Evolutionary conservation across 2,888 invertebrate genomes (phyloP).

Genomic region (Salpingus planirostris): DNA sequence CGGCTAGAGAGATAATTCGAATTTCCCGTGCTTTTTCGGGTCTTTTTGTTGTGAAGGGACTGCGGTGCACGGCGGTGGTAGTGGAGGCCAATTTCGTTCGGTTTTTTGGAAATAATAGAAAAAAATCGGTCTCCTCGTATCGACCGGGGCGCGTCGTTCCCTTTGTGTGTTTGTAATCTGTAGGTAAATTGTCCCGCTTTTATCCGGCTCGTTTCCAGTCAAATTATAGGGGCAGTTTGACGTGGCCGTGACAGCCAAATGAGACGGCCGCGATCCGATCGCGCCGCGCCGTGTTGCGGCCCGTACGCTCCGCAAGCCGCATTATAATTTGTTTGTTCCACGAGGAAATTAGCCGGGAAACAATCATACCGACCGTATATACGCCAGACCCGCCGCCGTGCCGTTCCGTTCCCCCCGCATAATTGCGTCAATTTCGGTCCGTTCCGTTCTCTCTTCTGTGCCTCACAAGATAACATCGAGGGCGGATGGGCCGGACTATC

Average conservation of each 20-base stretch:
- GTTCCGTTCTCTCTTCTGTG: no score
- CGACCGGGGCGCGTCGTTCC: conserved; percentile 25
- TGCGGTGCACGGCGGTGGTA: neutral
- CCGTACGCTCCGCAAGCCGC: conserved; percentile 12
- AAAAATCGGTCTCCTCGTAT: conserved; percentile 25
- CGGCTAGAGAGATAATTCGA: conserved; percentile 15
- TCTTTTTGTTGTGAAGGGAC: neutral
- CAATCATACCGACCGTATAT: conserved; percentile 16
- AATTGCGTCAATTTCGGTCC: conserved; percentile 24
- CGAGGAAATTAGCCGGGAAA: conserved; percentile 23
- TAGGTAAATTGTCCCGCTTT: conserved; percentile 36
- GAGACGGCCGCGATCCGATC: conserved; percentile 26
- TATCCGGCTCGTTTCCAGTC: conserved; percentile 32
- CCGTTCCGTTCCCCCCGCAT: no score
- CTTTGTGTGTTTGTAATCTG: conserved; percentile 33
- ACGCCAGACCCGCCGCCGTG: no score
- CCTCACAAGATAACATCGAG: no score
- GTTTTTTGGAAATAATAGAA: conserved; percentile 26
- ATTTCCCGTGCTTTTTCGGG: conserved; percentile 2
- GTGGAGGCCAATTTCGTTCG: conserved; percentile 15
- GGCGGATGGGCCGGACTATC: no score
- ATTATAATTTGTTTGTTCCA: conserved; percentile 23
- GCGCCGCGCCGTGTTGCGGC: conserved; percentile 14
- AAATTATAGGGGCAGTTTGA: conserved; percentile 40
- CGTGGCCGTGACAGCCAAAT: conserved; percentile 39